Percentiles rank a stretch among this genome's conserved stretches.
These are phyloP conservation scores for Crotalus adamanteus DNA, from an alignment of 2,797 vertebrate species.

Conservation along the genomic window DNA sequence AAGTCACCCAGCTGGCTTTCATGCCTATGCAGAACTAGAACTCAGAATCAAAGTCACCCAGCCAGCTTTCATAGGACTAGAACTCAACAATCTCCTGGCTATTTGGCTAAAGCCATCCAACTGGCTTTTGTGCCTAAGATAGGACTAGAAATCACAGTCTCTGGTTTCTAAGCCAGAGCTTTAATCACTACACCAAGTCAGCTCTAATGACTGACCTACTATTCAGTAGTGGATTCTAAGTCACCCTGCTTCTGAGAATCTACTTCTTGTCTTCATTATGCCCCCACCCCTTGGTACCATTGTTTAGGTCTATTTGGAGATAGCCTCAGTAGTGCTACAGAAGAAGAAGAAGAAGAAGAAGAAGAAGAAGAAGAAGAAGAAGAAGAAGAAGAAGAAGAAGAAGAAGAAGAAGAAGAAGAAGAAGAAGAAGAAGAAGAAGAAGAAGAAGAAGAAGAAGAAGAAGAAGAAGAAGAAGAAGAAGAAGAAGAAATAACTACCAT, in stretches of 20 bases:
- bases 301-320: neutral
- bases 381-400: too few relatives aligned
- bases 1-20: neutral
- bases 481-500: neutral
- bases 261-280: neutral
- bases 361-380: neutral
- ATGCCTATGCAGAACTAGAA: neutral
- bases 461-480: too few relatives aligned
- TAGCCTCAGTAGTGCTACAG: neutral
- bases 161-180: neutral
- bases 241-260: neutral
- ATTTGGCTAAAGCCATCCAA: neutral
- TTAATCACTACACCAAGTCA: neutral
- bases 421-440: too few relatives aligned
- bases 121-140: neutral
- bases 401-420: too few relatives aligned
- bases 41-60: too few relatives aligned
- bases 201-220: neutral
- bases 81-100: too few relatives aligned
- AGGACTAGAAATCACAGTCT: neutral
- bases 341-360: neutral
- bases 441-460: too few relatives aligned
- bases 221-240: neutral
- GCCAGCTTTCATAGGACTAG: too few relatives aligned
- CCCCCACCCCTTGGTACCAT: too few relatives aligned